Conservation (phyloP, 2,888 invertebrate species). For the Microplitis manilae region DNA sequence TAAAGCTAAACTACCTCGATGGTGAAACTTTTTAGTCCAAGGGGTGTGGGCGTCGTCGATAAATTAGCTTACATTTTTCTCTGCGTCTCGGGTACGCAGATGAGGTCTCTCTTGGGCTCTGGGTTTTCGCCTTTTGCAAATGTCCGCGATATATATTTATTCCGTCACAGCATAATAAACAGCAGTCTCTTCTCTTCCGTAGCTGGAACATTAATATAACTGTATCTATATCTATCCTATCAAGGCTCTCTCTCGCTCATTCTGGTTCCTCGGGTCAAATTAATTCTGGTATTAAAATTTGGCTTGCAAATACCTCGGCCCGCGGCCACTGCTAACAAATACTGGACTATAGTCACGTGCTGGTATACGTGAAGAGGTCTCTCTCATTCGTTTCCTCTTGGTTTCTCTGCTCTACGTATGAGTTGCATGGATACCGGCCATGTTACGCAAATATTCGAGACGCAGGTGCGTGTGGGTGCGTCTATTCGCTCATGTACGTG, state of each 20-base stretch:
- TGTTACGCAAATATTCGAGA: constrained; percentile 50
- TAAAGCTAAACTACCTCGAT: constrained; percentile 35
- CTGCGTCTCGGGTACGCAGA: constrained; percentile 25
- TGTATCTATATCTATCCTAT: constrained; percentile 45
- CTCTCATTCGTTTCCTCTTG: constrained; percentile 17
- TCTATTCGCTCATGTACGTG: constrained; percentile 21
- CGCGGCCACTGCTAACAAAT: constrained; percentile 59
- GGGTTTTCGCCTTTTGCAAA: constrained; percentile 36
- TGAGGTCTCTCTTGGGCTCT: constrained; percentile 47
- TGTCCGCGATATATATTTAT: constrained; percentile 24
- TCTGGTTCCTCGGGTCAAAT: constrained; percentile 68
- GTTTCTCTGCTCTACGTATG: neutral
- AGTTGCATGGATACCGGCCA: neutral
- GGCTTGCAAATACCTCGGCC: constrained; percentile 72
- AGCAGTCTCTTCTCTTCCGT: constrained; percentile 17
- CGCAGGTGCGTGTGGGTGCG: constrained; percentile 49
- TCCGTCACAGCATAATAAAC: constrained; percentile 19
- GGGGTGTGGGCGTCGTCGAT: constrained; percentile 57
- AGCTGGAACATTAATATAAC: neutral
- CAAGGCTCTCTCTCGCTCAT: constrained; percentile 32
- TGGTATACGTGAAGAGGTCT: constrained; percentile 35
- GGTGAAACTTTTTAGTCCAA: constrained; percentile 23
- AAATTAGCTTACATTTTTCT: constrained; percentile 62
- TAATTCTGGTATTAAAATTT: constrained; percentile 73
- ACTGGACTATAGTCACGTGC: constrained; percentile 49